Conservation (phyloP, 1,140 invertebrate genomes). For the Cyrtorhinus lividipennis region DNA sequence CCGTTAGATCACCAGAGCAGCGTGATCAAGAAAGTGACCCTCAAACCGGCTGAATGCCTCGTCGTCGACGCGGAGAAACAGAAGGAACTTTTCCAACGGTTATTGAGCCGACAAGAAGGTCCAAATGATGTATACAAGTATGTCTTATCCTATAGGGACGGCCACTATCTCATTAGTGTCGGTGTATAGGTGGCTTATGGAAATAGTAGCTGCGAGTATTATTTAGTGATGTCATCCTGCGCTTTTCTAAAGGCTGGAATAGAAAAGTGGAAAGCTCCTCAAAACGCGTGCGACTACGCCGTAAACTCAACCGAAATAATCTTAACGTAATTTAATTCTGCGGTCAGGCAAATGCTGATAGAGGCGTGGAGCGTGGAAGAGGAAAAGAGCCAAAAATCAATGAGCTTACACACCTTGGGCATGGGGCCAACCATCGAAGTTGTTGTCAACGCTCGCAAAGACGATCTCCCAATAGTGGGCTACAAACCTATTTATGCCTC, state of each 20-base stretch:
- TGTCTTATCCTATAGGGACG: too few relatives aligned
- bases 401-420: neutral
- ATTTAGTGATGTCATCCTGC: too few relatives aligned
- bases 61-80: neutral
- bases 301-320: too few relatives aligned
- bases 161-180: too few relatives aligned
- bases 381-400: neutral
- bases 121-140: neutral
- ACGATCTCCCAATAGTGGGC: neutral
- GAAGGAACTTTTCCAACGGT: neutral
- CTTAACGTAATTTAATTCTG: too few relatives aligned
- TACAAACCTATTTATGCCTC: neutral
- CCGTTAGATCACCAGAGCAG: too few relatives aligned
- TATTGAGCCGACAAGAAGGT: neutral
- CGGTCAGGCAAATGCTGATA: neutral
- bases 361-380: neutral
- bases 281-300: too few relatives aligned
- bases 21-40: neutral
- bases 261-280: too few relatives aligned
- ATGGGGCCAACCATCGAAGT: neutral
- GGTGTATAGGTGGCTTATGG: too few relatives aligned
- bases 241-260: too few relatives aligned
- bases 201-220: too few relatives aligned
- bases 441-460: neutral
- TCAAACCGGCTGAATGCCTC: neutral